These are phyloP conservation scores for Protomyctophum bolini DNA, from an alignment of 2,113 vertebrate species.

Conservation along the genomic window DNA sequence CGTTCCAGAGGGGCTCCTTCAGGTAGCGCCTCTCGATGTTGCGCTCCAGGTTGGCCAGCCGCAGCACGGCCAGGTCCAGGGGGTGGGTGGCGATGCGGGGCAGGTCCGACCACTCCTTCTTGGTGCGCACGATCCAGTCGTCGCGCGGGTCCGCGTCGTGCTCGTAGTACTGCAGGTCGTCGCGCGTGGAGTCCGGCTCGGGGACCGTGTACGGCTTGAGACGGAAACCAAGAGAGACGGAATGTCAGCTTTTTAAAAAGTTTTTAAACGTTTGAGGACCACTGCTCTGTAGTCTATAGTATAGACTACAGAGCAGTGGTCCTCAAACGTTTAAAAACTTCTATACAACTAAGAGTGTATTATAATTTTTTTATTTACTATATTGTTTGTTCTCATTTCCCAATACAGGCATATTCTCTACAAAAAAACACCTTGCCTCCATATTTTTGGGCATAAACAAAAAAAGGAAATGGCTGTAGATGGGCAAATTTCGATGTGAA, in stretches of 20 bases:
- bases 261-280: no score
- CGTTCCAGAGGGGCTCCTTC: slow-evolving; percentile 92
- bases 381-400: not conserved
- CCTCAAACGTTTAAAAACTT: no score
- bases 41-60: slow-evolving; percentile 87
- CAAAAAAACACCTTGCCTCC: no score
- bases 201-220: slow-evolving; percentile 87
- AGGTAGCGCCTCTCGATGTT: slow-evolving; percentile 94
- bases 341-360: not conserved
- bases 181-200: slow-evolving; percentile 86
- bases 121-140: slow-evolving; percentile 85
- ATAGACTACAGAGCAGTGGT: no score
- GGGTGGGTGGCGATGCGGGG: slow-evolving; percentile 87
- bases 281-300: no score
- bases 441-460: no score
- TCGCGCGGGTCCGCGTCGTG: slow-evolving; percentile 85
- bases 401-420: no score
- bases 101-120: slow-evolving; percentile 84
- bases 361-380: not conserved
- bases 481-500: no score
- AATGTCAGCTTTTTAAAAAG: no score
- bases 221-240: not conserved
- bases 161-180: slow-evolving; percentile 90
- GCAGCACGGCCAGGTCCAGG: slow-evolving; percentile 88
- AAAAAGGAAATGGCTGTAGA: no score